Base-by-base conservation (phyloP, 2,888 invertebrate species). In the Pycnomerus fuliginosus region DNA sequence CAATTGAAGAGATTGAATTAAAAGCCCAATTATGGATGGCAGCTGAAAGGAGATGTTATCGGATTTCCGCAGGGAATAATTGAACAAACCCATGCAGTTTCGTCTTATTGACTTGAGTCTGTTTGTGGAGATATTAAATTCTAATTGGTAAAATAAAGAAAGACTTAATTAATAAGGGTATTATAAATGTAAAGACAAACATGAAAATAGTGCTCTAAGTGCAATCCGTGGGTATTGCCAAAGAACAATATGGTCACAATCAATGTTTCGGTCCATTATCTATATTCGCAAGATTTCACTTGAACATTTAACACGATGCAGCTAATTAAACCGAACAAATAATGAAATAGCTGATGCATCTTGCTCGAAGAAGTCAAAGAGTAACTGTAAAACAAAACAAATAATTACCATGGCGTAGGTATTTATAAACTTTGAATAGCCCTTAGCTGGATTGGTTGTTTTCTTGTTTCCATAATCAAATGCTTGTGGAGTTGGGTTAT, bases 271-370 rank as follows among this genome's bases (percentile, higher is more conserved):
- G 27, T 24, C 29, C 29, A 28, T 40, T 32, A 24, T 24, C 12
- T 38, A 42, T 46, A 46, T 46, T 46, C 41, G 46, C 46, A 16
- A 46, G 41, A 36, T 46, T 42, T 46, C 46, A 40, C 45, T 40
- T 28, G 22, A 27, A 29, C 35, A 28, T 41, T 46, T 46, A 46
- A 46, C 46, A 46, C 29, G 25, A 31, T 17, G 28, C 16, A 27
- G 36, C 41, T 46, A 46, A 46, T 46, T 46, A 36, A 36, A 36
- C 16, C 14, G 36, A 43, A 31, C 42, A 42, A 35, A 33, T 16
- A 16, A 4, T 17, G 20, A 25, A 40, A 7, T 25, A 10, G 11
- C 13, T n/a, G 29, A 34, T 34, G 23, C 38, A 31, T n/a, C 30
- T 30, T 32, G 4, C 3, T 8, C 16, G 17, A 31, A 39, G 39